These are phyloP conservation scores for Sepioteuthis lessoniana DNA, from an alignment of 2,888 invertebrate species.

Conservation along the genomic window DNA sequence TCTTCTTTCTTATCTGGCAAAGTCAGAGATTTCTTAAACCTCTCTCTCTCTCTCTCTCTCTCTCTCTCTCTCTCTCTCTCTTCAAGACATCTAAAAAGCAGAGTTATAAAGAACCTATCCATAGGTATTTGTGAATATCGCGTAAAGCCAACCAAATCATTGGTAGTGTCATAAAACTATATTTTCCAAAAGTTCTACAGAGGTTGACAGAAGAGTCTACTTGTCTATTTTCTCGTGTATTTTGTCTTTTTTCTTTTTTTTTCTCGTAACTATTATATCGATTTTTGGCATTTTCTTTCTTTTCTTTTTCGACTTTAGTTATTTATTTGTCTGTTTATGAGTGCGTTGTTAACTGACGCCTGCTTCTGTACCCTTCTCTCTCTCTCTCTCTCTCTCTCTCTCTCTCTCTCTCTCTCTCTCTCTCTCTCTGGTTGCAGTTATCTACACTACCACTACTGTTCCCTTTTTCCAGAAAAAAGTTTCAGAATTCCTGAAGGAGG, in stretches of 20 bases:
- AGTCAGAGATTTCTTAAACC: constrained; percentile 17
- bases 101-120: not conserved
- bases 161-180: not conserved
- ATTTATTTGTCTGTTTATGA: not conserved
- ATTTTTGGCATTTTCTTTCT: not conserved
- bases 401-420: too few species aligned
- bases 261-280: not conserved
- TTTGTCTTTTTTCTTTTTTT: not conserved
- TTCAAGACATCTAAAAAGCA: not conserved
- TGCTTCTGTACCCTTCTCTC: not conserved
- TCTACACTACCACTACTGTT: too few species aligned
- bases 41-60: not conserved
- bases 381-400: too few species aligned
- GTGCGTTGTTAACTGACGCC: not conserved
- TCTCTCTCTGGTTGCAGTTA: too few species aligned
- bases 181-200: not conserved
- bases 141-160: not conserved
- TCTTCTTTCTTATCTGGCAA: not conserved
- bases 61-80: not conserved
- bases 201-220: not conserved
- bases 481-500: too few species aligned
- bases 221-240: not conserved
- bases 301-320: not conserved
- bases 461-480: too few species aligned
- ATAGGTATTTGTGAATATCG: constrained; percentile 16